phyloP scores from a whole-genome alignment of 2,888 invertebrate species.

The Eristalinus aeneus region DNA sequence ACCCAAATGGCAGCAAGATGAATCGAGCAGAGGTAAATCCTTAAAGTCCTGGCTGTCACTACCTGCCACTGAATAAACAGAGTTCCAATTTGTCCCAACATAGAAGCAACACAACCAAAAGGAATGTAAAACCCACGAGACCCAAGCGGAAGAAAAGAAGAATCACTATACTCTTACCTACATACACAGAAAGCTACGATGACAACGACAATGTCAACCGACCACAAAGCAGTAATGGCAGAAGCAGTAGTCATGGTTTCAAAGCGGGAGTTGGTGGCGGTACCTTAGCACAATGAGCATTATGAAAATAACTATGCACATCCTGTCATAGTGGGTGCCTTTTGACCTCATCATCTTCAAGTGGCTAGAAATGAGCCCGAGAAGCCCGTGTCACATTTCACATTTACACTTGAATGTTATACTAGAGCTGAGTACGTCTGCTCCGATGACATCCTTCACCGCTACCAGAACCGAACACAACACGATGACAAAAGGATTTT shows the following conservation, averaged over 20 bases:
- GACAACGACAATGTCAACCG: constrained; percentile 43
- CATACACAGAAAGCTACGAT: constrained; percentile 4
- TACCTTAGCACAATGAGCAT: constrained; percentile 20
- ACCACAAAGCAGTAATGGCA: neutral
- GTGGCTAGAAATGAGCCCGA: constrained; percentile 55
- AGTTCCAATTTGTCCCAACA: constrained; percentile 29
- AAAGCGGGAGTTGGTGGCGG: neutral
- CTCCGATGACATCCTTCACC: constrained; percentile 38
- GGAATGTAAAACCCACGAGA: constrained; percentile 17
- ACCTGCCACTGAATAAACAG: constrained; percentile 12
- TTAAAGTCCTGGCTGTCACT: neutral
- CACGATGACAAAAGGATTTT: constrained; percentile 49
- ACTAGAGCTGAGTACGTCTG: constrained; percentile 33
- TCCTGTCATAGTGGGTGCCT: constrained; percentile 31
- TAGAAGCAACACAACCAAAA: constrained; percentile 28
- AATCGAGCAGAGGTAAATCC: constrained; percentile 10
- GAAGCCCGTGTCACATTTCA: constrained; percentile 53
- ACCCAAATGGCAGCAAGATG: constrained; percentile 10
- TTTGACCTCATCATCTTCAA: constrained; percentile 62
- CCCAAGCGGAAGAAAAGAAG: neutral
- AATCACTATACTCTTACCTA: neutral
- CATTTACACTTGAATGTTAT: constrained; percentile 56
- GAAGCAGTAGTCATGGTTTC: neutral
- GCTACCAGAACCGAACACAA: neutral
- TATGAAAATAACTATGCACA: constrained; percentile 55